phyloP scores from a whole-genome alignment of 2,797 vertebrate species.

The Alca torda region DNA sequence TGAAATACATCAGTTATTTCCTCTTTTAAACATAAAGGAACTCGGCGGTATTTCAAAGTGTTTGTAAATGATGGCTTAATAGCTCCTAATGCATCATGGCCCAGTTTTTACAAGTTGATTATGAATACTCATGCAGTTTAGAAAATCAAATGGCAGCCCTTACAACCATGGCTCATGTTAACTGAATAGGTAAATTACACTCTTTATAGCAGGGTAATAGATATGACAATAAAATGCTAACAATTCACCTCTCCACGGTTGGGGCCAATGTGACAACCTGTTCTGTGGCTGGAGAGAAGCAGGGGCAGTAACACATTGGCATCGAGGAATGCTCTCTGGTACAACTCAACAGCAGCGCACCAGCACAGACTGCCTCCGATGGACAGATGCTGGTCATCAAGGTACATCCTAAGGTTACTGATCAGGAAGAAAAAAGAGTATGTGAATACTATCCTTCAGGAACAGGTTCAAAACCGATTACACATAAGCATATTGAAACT shows the following conservation, averaged over 20 bases:
- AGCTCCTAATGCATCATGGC: conserved; percentile 61
- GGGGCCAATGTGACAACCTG: neutral
- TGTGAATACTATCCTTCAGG: neutral
- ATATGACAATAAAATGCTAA: neutral
- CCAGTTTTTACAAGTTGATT: conserved; percentile 64
- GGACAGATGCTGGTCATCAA: neutral
- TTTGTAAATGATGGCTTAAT: conserved; percentile 66
- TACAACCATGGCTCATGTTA: conserved; percentile 20
- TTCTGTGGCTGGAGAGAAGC: neutral
- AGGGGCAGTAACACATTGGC: rapidly evolving
- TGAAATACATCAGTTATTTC: conserved; percentile 65
- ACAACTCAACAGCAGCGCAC: neutral
- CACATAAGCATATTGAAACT: neutral
- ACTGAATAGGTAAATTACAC: conserved; percentile 46
- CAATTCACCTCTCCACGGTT: neutral
- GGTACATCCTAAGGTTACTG: neutral
- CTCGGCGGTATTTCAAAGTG: conserved; percentile 28
- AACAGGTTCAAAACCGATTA: neutral
- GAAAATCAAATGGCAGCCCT: conserved; percentile 55
- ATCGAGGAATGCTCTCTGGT: neutral
- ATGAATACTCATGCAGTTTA: conserved; percentile 47
- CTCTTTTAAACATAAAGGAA: conserved; percentile 59
- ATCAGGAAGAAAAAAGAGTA: neutral
- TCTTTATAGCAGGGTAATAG: conserved; percentile 29
- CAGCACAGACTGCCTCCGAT: neutral